Conservation (phyloP, 2,888 invertebrate species). For the Troides helena region DNA sequence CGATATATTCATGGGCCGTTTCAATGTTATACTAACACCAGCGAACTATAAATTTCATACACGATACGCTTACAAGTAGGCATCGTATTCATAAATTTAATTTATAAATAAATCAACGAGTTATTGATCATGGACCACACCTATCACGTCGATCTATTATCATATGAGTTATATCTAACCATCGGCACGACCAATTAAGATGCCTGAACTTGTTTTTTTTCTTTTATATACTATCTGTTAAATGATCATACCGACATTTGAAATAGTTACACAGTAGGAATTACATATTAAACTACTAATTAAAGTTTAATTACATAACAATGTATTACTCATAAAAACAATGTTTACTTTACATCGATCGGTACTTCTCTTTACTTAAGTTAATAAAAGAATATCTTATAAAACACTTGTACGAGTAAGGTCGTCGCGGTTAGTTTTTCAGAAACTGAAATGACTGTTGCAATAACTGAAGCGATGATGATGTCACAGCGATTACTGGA, state of each 20-base stretch:
- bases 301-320: too few relatives aligned
- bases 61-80: conserved; percentile 27
- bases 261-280: not conserved
- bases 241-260: conserved; percentile 4
- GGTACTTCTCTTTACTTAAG: not conserved
- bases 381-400: not conserved
- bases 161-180: conserved; percentile 44
- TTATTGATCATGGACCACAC: conserved; percentile 55
- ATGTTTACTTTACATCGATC: too few relatives aligned
- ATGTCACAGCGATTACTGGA: not conserved
- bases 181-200: conserved; percentile 56
- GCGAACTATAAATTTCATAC: conserved; percentile 35
- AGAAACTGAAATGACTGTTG: not conserved
- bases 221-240: not conserved
- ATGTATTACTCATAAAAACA: too few relatives aligned
- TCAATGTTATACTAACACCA: conserved; percentile 37
- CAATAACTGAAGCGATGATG: not conserved
- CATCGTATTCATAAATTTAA: conserved; percentile 38
- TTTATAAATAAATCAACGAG: conserved; percentile 45
- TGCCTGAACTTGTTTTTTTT: conserved; percentile 29
- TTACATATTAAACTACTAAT: too few relatives aligned
- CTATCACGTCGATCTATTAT: conserved; percentile 46
- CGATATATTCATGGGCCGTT: conserved; percentile 37
- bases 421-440: not conserved
- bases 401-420: not conserved